These are phyloP conservation scores for Oophaga sylvatica DNA, from an alignment of 2,797 vertebrate genomes.

Conservation along the genomic window DNA sequence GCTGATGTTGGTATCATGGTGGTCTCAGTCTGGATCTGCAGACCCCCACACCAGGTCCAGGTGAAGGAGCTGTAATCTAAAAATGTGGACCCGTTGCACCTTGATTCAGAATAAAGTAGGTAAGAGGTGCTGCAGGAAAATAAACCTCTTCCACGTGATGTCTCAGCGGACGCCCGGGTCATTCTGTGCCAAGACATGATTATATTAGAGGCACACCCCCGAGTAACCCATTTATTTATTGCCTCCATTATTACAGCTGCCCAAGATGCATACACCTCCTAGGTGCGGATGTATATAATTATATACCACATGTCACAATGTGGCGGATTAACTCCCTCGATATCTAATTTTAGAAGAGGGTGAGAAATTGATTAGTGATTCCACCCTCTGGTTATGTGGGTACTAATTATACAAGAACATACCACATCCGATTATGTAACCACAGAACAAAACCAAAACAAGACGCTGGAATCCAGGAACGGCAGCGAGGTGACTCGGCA, in stretches of 20 bases:
- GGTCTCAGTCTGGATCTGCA: too few relatives aligned
- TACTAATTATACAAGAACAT: background rate
- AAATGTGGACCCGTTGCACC: background rate
- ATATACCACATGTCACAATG: background rate
- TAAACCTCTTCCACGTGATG: background rate
- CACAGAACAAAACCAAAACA: background rate
- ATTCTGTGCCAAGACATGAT: background rate
- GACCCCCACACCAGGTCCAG: too few relatives aligned
- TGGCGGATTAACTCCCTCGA: background rate
- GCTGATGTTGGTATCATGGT: too few relatives aligned
- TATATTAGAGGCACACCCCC: background rate
- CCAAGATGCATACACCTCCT: too few relatives aligned
- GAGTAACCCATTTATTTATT: background rate
- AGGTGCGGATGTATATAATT: background rate
- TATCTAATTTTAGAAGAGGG: slow-evolving; percentile 19
- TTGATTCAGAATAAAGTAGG: background rate
- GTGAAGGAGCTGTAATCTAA: background rate
- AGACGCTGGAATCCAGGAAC: background rate
- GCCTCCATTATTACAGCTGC: background rate
- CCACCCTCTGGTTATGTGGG: background rate
- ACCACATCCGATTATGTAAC: background rate
- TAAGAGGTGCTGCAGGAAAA: background rate
- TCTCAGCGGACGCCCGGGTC: background rate
- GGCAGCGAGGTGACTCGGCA: too few relatives aligned
- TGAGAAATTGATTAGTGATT: background rate